Conservation (phyloP, 1,140 invertebrate genomes). For the Euura saliciscinereae region DNA sequence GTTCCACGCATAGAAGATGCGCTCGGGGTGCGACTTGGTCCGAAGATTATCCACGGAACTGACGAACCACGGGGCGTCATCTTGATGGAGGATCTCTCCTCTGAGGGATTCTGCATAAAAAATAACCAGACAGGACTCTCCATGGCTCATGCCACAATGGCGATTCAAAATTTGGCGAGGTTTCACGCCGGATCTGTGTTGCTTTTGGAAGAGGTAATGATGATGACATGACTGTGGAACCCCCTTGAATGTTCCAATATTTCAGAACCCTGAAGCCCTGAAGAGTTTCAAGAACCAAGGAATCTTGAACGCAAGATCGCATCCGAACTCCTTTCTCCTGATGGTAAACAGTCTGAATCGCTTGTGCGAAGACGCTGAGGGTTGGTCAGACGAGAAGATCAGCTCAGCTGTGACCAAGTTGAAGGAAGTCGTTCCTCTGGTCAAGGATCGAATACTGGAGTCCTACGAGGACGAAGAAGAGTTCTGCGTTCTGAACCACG, state of each 20-base stretch:
- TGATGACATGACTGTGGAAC: background rate
- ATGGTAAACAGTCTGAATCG: constrained; percentile 27
- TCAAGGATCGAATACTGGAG: constrained; percentile 35
- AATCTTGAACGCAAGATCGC: constrained; percentile 36
- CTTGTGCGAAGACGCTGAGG: constrained; percentile 18
- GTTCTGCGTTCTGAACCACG: constrained; percentile 47
- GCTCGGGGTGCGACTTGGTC: constrained; percentile 15
- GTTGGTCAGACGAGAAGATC: constrained; percentile 27
- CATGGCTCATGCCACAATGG: constrained; percentile 47
- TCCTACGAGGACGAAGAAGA: constrained; percentile 41
- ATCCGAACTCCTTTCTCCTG: constrained; percentile 18
- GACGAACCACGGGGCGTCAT: constrained; percentile 39
- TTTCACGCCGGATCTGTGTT: constrained; percentile 62
- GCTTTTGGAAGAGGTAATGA: constrained; percentile 50
- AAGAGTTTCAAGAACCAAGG: constrained; percentile 39
- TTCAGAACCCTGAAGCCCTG: constrained; percentile 44
- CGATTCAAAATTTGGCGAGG: constrained; percentile 58
- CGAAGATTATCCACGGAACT: constrained; percentile 25
- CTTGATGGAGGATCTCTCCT: constrained; percentile 55
- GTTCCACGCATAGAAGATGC: constrained; percentile 26
- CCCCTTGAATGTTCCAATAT: background rate
- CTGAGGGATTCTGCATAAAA: constrained; percentile 54
- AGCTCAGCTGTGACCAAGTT: constrained; percentile 40
- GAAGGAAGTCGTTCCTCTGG: constrained; percentile 34
- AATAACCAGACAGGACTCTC: constrained; percentile 56